These are phyloP conservation scores for Clivina fossor DNA, from an alignment of 2,888 invertebrate species.

Conservation along the genomic window DNA sequence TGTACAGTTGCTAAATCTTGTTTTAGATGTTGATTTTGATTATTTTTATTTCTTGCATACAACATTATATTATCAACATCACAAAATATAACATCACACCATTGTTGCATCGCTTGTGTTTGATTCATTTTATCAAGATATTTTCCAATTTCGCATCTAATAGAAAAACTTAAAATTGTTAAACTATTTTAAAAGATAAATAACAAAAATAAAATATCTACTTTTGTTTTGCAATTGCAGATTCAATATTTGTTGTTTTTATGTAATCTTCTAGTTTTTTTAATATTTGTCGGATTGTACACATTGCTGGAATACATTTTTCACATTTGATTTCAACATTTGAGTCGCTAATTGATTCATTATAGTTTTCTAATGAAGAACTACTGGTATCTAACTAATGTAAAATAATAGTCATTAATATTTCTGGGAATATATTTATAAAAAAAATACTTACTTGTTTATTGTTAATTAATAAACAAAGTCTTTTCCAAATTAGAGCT, in stretches of 20 bases:
- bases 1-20: conserved; percentile 5
- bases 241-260: conserved; percentile 7
- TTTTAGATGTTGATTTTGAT: neutral
- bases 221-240: conserved; percentile 11
- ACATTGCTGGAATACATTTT: conserved; percentile 20
- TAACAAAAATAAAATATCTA: conserved; percentile 6
- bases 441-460: conserved; percentile 21
- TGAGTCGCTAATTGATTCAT: neutral
- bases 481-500: conserved; percentile 35
- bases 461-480: conserved; percentile 19
- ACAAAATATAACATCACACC: conserved; percentile 30
- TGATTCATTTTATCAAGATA: conserved; percentile 33
- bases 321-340: neutral
- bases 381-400: neutral
- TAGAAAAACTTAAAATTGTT: conserved; percentile 19
- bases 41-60: conserved; percentile 3
- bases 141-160: conserved; percentile 26
- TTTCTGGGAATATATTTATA: conserved; percentile 15
- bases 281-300: too few relatives aligned
- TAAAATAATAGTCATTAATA: neutral
- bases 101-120: conserved; percentile 33
- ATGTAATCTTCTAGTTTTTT: conserved; percentile 22
- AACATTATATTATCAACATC: conserved; percentile 29
- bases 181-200: conserved; percentile 11
- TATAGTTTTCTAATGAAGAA: neutral